Evolutionary conservation across 1,140 invertebrate genomes (phyloP), one percentile per base, ranked within the genome.

Genomic region (Geopemphigus sp.): DNA sequence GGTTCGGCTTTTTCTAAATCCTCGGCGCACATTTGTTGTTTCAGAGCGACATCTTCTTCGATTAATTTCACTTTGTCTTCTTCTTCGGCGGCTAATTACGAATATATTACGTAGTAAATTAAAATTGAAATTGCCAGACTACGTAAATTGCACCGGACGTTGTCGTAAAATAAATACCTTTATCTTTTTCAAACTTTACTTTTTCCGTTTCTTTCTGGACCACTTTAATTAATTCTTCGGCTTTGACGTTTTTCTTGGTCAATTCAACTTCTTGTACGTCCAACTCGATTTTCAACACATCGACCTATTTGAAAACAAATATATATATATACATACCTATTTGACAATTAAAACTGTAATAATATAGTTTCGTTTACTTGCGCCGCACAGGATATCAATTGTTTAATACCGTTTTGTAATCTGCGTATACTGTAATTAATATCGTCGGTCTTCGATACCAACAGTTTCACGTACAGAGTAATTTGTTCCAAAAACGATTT

Each of bases 401-500:
- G 96, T 59, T 94, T 90, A 59, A 98, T 86, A 70, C 96, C 96
- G 85, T 93, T 95, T 86, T 94, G 93, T 8, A 98, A 86, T 82
- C 96, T 87, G 3, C 86, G 83, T n/a, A 96, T 94, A 84, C 92
- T 93, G 64, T 90, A 88, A 81, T 91, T 88, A n/a, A 95, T 88
- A 72, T 95, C 91, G n/a, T 85, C 87, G 2, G 91, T 91, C 85
- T 96, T 96, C 70, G 90, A 90, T 12, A 87, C 88, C 53, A 98
- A 86, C 12, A 98, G 85, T 84, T 95, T 95, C 1, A 90, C 88
- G 84, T 97, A 98, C 1, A 98, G 87, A 56, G 91, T 89, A 80
- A 98, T 97, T 84, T 96, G 93, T 84, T 98, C 96, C n/a, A 98
- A 85, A 86, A 97, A 98, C 4, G 93, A 94, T 86, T 98, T 98